Conservation (phyloP, 2,113 vertebrate genomes). For the Xenopus tropicalis region DNA sequence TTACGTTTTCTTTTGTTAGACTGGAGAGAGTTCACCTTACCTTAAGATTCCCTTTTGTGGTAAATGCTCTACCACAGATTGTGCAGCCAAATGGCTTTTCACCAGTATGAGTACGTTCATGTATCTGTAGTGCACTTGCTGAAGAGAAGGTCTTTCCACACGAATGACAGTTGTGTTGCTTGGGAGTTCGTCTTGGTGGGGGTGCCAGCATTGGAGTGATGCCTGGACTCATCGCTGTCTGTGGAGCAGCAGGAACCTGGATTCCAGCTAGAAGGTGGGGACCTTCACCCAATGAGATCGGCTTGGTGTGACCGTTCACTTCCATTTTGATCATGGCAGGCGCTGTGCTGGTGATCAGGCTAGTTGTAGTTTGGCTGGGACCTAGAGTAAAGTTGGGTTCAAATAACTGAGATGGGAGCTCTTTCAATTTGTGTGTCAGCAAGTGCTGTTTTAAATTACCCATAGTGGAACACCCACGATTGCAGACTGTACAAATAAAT, state of each 20-base stretch:
- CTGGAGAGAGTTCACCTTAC: slow-evolving; percentile 66
- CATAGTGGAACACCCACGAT: slow-evolving; percentile 77
- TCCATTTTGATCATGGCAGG: slow-evolving; percentile 96
- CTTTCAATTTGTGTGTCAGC: slow-evolving; percentile 73
- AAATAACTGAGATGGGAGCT: slow-evolving; percentile 75
- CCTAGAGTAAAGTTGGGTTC: slow-evolving; percentile 74
- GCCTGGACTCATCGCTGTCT: slow-evolving; percentile 83
- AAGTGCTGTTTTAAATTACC: slow-evolving; percentile 84
- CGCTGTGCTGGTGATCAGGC: slow-evolving; percentile 80
- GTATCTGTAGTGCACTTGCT: slow-evolving; percentile 97
- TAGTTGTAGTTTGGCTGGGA: slow-evolving; percentile 83
- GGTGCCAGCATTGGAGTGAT: slow-evolving; percentile 93
- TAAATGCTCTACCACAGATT: slow-evolving; percentile 97
- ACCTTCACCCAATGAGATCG: slow-evolving; percentile 79
- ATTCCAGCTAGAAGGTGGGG: slow-evolving; percentile 79
- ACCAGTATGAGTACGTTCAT: slow-evolving; percentile 97
- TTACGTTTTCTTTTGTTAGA: slow-evolving; percentile 50
- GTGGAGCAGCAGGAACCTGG: slow-evolving; percentile 81
- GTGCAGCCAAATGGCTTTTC: slow-evolving; percentile 98
- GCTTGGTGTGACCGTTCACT: slow-evolving; percentile 93
- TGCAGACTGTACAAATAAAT: slow-evolving; percentile 72
- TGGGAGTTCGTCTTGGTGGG: slow-evolving; percentile 92
- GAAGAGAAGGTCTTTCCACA: slow-evolving; percentile 99
- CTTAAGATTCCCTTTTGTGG: slow-evolving; percentile 99
- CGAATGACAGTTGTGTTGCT: slow-evolving; percentile 98